Evolutionary conservation across 2,113 vertebrate genomes (phyloP).

Genomic region (Cinclus mexicanus): DNA sequence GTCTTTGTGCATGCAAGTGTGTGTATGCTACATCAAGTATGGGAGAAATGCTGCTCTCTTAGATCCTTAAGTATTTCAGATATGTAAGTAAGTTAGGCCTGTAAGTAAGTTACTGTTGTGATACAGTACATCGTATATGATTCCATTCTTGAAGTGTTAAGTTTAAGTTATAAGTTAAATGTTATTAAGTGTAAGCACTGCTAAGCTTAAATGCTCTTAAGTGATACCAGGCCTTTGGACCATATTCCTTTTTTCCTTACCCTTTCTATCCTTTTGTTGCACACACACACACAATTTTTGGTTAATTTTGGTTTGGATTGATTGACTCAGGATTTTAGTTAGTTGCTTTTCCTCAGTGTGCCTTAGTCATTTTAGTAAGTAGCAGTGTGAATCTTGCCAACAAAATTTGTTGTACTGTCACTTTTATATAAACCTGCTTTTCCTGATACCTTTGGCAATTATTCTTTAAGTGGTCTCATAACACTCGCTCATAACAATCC

Average conservation of each 20-base stretch:
- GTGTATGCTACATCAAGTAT: not conserved
- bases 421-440: not conserved
- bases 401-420: not conserved
- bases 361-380: not conserved
- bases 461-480: not conserved
- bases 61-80: not conserved
- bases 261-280: not conserved
- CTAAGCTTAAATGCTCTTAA: not conserved
- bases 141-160: not conserved
- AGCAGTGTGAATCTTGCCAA: not conserved
- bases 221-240: not conserved
- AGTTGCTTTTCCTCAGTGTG: not conserved
- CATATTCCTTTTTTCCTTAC: not conserved
- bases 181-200: not conserved
- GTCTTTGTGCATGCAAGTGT: not conserved
- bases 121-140: not conserved
- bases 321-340: not conserved
- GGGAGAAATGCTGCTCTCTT: not conserved
- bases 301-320: not conserved
- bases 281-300: not conserved
- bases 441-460: not conserved
- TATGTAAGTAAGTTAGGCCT: not conserved
- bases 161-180: not conserved
- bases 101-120: not conserved
- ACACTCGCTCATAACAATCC: not conserved